Base-by-base conservation (phyloP, 2,888 invertebrate genomes). In the Scaptodrosophila latifasciaeformis region DNA sequence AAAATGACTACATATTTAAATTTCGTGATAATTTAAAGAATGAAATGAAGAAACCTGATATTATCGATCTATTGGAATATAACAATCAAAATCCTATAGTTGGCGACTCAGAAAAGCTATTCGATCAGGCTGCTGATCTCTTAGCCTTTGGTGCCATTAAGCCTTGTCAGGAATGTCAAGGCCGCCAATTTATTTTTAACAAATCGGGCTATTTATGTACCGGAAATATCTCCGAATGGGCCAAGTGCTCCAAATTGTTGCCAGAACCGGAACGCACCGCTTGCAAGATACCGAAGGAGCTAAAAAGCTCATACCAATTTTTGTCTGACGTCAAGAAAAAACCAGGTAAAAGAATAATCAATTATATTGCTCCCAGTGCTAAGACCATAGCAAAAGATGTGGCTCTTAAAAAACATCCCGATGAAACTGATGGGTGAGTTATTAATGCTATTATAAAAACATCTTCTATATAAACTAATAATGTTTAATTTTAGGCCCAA, bases 111-210 rank as follows among this genome's bases (percentile, higher is more conserved):
- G 89, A 88, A 82, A 83, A 78, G 42, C 54, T 85, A 0, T 68
- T 94, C 52, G 95, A 96, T 84, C 89, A 89, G 46, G 84, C 96
- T 3, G 89, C 94, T 7, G 99, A 99, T 86, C 88, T 91, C 27
- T 92, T 99, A 90, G 90, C 92, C 0, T 99, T 99, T 87, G 99
- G 99, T 24, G 90, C 91, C 1, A 87, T 96, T 2, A 85, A 89
- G 56, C 90, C 90, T 0, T 99, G 99, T 76, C 84, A 90, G 0
- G 91, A 92, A 69, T 99, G 99, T 82, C 89, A 90, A 46, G 84
- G 88, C 1, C 94, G 94, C 0, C 93, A 95, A 78, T 88, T 93
- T 15, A 86, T 89, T 30, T 90, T 92, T 70, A 88, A 89, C 62
- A 92, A 92, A 21, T 88, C 90, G 55, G 94, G 95, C 2, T 99